Percentiles rank a stretch among this genome's conserved stretches.
These are phyloP conservation scores for Spea hammondii DNA, from an alignment of 2,797 vertebrate species.

Conservation along the genomic window DNA sequence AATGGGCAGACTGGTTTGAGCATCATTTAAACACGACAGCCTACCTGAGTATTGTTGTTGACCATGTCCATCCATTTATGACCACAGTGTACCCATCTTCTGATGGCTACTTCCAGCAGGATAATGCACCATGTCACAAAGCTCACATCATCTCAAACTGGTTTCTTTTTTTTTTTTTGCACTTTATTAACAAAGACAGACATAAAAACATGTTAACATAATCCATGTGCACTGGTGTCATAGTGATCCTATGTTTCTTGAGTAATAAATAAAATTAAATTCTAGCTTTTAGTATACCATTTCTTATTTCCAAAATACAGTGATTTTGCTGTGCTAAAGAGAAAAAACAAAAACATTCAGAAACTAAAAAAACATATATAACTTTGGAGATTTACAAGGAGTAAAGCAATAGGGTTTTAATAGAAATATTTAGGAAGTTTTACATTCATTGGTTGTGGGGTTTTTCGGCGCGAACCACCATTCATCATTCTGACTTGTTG, in stretches of 20 bases:
- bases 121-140: too few species aligned
- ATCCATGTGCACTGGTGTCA: background rate
- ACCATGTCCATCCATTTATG: too few species aligned
- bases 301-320: background rate
- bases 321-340: background rate
- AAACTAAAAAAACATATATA: background rate
- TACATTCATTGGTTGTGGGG: slow-evolving; percentile 60
- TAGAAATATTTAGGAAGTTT: slow-evolving; percentile 28
- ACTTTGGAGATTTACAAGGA: background rate
- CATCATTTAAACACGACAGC: too few species aligned
- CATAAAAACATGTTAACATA: background rate
- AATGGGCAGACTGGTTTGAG: too few species aligned
- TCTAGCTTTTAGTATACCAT: background rate
- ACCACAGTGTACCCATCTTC: too few species aligned
- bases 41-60: too few species aligned
- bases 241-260: background rate
- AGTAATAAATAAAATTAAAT: background rate
- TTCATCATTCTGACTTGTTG: slow-evolving; percentile 41
- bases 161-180: too few species aligned
- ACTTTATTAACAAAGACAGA: slow-evolving; percentile 1
- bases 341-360: too few species aligned
- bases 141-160: too few species aligned
- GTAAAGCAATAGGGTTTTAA: background rate
- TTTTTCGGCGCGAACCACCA: slow-evolving; percentile 49
- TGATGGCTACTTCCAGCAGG: too few species aligned